A percentile compares a stretch with the other conserved stretches of the same genome.
These are phyloP conservation scores for Hyposoter dolosus DNA, from an alignment of 2,888 invertebrate species.

Conservation along the genomic window DNA sequence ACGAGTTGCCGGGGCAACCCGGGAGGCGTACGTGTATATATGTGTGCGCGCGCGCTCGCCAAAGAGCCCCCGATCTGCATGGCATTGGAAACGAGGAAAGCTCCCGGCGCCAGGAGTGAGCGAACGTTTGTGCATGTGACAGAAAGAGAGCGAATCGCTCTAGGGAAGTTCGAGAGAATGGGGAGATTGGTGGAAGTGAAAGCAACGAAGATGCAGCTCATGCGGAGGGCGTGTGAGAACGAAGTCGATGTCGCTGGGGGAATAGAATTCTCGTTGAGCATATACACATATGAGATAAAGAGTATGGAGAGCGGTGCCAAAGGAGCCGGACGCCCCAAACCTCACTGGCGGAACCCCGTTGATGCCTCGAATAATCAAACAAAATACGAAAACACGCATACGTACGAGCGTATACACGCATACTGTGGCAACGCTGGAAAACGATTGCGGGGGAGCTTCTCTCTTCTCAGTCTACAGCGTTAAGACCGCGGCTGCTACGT, in stretches of 20 bases:
- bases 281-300: constrained; percentile 52
- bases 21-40: constrained; percentile 75
- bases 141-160: constrained; percentile 46
- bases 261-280: constrained; percentile 25
- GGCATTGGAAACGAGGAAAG: constrained; percentile 47
- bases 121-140: constrained; percentile 43
- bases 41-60: constrained; percentile 68
- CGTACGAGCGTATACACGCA: not conserved
- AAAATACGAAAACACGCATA: constrained; percentile 59
- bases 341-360: constrained; percentile 66
- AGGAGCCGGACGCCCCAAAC: constrained; percentile 48
- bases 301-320: constrained; percentile 27
- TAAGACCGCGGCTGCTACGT: not conserved
- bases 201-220: constrained; percentile 53
- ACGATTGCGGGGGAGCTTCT: constrained; percentile 11
- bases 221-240: constrained; percentile 1
- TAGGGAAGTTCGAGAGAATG: constrained; percentile 29
- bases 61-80: constrained; percentile 18
- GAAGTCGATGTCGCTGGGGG: constrained; percentile 20
- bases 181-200: constrained; percentile 46
- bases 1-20: constrained; percentile 78
- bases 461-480: constrained; percentile 4
- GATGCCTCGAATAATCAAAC: constrained; percentile 76
- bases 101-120: constrained; percentile 24
- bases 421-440: not conserved